These are phyloP conservation scores for Phyllostomus discolor DNA, from an alignment of 2,113 vertebrate species.

Conservation along the genomic window DNA sequence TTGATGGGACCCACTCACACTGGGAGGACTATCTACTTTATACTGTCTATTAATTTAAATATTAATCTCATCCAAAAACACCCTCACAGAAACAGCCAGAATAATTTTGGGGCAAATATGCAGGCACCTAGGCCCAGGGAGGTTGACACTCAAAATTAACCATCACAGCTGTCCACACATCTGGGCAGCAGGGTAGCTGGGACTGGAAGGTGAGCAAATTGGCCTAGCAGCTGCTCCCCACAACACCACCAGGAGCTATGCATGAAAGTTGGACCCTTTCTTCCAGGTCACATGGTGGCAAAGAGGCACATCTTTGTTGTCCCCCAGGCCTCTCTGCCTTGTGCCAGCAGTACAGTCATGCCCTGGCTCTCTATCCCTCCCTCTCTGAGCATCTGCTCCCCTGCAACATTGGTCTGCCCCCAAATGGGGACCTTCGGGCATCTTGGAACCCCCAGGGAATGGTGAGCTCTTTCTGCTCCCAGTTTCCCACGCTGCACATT, in stretches of 20 bases:
- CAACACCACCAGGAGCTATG: neutral
- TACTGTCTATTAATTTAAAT: neutral
- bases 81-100: neutral
- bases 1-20: neutral
- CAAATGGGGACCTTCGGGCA: rapidly evolving
- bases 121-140: neutral
- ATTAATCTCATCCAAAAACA: neutral
- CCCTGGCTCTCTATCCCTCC: neutral
- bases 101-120: neutral
- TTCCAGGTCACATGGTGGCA: too few species aligned
- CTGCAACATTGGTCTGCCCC: too few species aligned
- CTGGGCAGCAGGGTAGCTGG: neutral
- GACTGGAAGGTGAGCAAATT: neutral
- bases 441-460: neutral
- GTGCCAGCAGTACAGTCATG: rapidly evolving
- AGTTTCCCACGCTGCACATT: too few species aligned
- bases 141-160: neutral
- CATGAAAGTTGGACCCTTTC: neutral
- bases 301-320: neutral
- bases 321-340: neutral
- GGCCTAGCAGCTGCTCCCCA: rapidly evolving
- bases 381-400: neutral
- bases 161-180: neutral
- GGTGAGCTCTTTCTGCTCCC: too few species aligned
- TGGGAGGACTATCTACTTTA: neutral